Base-by-base conservation (phyloP, 2,797 vertebrate species). In the Sebastes kiyomatsui region DNA sequence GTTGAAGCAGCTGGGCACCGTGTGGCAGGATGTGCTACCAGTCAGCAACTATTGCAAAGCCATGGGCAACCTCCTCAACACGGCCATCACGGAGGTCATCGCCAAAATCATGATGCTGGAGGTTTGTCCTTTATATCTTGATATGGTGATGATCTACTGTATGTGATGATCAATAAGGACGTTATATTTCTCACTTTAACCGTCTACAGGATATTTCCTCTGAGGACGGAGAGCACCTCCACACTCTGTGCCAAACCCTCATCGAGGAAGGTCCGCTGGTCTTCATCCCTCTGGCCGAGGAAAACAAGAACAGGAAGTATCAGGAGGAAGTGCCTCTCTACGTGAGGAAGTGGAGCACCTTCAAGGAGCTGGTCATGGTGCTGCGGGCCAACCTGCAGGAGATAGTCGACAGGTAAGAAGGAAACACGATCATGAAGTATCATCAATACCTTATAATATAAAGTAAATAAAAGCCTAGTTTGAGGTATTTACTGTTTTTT, bases 11-110 rank as follows among this genome's bases (percentile, higher is more conserved):
- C 89, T 99, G 88, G 98, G 98, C 10, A 95, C 95, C 2, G 97
- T 99, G 81, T 99, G 99, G 98, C 98, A 99, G 90, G 98, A 98
- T 4, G 97, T 99, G 20, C 94, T 99, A 2, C 98, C 99, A 0
- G 97, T 98, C 72, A 97, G 93, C 5, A 95, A 98, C 65, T 99
- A 99, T 82, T 99, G 98, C 93, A 98, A 98, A 94, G 97, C 98
- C 2, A 96, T 99, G 96, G 98, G 99, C 10, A 97, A 96, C 32
- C 85, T 99, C 1, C 96, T 99, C 67, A 99, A 97, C 93, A 97
- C 97, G 0, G 97, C 97, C 12, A 94, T 99, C 75, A 54, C 94
- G 0, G 98, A 99, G 87, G 92, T 99, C 46, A 96, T 97, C 27
- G 68, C 90, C 79, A 97, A 97, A 93, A 96, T 99, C 76, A 94